phyloP scores from a whole-genome alignment of 2,888 invertebrate genomes.

The Sialis fuliginosa region DNA sequence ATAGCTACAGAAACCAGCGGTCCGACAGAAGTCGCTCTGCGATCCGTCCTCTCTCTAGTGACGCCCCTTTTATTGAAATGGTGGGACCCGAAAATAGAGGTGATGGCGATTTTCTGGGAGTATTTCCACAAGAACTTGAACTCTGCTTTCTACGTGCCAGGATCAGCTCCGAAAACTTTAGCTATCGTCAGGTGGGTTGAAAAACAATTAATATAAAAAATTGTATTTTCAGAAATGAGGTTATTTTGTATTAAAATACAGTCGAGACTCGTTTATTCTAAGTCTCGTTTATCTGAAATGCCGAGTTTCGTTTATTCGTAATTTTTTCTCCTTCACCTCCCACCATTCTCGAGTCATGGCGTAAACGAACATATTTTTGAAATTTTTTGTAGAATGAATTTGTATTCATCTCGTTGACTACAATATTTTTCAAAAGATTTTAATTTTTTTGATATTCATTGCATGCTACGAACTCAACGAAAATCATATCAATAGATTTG shows the following conservation, averaged over 20 bases:
- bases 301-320: too few species aligned
- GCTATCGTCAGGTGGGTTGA: conserved; percentile 18
- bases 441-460: too few species aligned
- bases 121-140: conserved; percentile 37
- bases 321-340: too few species aligned
- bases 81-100: conserved; percentile 30
- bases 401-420: too few species aligned
- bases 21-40: conserved; percentile 27
- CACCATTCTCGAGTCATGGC: too few species aligned
- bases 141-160: conserved; percentile 29
- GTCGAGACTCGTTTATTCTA: too few species aligned
- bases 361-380: too few species aligned
- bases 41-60: conserved; percentile 26
- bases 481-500: background rate
- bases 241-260: background rate
- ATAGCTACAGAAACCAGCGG: conserved; percentile 24
- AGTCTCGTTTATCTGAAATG: too few species aligned
- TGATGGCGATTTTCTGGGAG: conserved; percentile 35
- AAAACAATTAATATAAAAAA: conserved; percentile 1
- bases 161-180: conserved; percentile 28
- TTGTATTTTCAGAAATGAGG: conserved; percentile 1
- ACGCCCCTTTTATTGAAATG: conserved; percentile 26
- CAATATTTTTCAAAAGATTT: too few species aligned
- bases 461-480: too few species aligned
- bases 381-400: too few species aligned